These are phyloP conservation scores for Pachydiplax longipennis DNA, from an alignment of 2,888 invertebrate genomes.

Conservation along the genomic window DNA sequence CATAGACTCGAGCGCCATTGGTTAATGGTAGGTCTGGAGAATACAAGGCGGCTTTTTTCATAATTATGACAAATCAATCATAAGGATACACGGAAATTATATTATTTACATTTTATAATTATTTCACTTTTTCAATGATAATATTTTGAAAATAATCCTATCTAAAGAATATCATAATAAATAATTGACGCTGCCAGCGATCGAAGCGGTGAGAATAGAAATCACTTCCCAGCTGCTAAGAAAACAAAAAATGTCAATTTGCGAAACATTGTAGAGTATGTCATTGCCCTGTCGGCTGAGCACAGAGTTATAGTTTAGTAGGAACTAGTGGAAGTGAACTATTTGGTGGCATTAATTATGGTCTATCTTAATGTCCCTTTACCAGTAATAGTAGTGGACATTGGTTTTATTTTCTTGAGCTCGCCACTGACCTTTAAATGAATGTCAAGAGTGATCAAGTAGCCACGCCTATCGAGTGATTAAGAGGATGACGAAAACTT, in stretches of 20 bases:
- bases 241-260: conserved; percentile 40
- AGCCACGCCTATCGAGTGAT: conserved; percentile 37
- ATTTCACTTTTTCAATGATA: not conserved
- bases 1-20: conserved; percentile 17
- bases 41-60: not conserved
- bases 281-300: not conserved
- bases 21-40: not conserved
- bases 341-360: not conserved
- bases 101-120: not conserved
- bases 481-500: conserved; percentile 35
- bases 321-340: not conserved
- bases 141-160: not conserved
- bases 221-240: conserved; percentile 24
- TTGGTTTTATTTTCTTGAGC: not conserved
- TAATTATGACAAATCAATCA: not conserved
- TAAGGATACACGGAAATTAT: not conserved
- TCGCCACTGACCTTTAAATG: conserved; percentile 29
- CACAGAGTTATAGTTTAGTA: not conserved
- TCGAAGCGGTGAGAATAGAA: not conserved
- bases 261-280: conserved; percentile 10
- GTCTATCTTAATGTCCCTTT: not conserved
- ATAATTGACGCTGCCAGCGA: not conserved
- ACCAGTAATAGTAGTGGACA: not conserved
- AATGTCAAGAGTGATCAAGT: conserved; percentile 38
- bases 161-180: not conserved